A percentile compares a stretch with the other conserved stretches of the same genome.
phyloP scores from a whole-genome alignment of 2,113 vertebrate genomes.

The Hemicordylus capensis region DNA sequence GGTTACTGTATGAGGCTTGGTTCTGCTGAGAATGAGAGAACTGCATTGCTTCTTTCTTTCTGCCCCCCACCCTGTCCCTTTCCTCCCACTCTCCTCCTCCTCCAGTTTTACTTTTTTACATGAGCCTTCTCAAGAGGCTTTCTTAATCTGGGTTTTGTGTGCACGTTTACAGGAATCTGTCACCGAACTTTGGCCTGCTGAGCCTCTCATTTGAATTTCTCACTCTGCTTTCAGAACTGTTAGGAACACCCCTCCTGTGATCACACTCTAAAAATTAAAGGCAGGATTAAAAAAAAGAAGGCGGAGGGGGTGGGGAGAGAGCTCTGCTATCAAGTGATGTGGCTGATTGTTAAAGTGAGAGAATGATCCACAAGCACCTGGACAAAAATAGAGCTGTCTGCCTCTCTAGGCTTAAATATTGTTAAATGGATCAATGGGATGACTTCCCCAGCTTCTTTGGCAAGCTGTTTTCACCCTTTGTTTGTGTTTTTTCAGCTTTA shows the following conservation, averaged over 20 bases:
- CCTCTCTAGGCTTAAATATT: neutral
- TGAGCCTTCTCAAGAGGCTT: neutral
- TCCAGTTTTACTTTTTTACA: neutral
- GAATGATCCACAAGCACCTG: neutral
- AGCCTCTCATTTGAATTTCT: neutral
- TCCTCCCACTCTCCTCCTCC: neutral
- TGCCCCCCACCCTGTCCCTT: neutral
- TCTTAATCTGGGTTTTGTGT: constrained; percentile 18
- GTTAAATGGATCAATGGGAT: neutral
- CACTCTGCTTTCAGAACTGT: constrained; percentile 4
- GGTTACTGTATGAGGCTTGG: neutral
- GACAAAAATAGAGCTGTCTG: neutral
- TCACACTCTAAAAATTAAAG: constrained; percentile 16
- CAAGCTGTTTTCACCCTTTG: neutral
- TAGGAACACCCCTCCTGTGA: neutral
- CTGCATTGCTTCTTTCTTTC: neutral
- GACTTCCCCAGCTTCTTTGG: neutral
- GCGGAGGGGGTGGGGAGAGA: too few species aligned
- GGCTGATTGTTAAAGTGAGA: neutral
- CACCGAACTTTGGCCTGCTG: constrained; percentile 20
- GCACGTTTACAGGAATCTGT: neutral
- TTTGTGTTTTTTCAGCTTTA: neutral
- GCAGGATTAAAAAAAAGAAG: too few species aligned
- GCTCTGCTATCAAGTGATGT: neutral
- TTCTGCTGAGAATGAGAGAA: neutral